These are phyloP conservation scores for Mus musculus DNA, from an alignment of 2,113 vertebrate species.

Conservation along the genomic window DNA sequence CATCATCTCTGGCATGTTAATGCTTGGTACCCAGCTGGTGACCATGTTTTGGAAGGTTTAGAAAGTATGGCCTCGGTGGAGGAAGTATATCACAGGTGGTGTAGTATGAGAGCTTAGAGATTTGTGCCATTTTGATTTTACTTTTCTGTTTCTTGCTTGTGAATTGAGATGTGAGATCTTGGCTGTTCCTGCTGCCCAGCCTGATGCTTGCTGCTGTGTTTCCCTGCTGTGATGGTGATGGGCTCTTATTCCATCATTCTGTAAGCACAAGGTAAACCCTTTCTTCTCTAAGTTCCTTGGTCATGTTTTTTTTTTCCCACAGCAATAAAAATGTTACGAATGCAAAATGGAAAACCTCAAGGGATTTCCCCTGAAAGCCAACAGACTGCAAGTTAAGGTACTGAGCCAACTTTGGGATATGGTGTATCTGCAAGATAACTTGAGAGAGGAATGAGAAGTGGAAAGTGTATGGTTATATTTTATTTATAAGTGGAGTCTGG, in stretches of 20 bases:
- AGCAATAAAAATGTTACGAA: neutral
- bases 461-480: neutral
- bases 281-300: neutral
- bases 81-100: neutral
- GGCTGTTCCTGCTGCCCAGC: neutral
- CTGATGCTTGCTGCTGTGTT: neutral
- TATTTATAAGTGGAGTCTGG: neutral
- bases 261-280: neutral
- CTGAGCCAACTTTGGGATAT: neutral
- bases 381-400: neutral
- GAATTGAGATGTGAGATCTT: neutral
- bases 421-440: neutral
- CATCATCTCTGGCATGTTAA: neutral
- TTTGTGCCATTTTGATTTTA: neutral
- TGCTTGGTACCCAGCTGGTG: neutral
- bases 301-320: too few relatives aligned
- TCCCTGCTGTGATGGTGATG: neutral
- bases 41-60: neutral
- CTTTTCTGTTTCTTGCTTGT: neutral
- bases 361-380: neutral
- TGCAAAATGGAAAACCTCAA: neutral
- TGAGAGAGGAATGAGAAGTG: neutral
- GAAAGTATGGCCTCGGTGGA: neutral
- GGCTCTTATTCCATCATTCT: neutral
- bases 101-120: neutral